Evolutionary conservation across 30 jellyfish, hydroid and myxozoan species (phyloP), one percentile per base, ranked within the genome.

Genomic region (Mastigias papua): DNA sequence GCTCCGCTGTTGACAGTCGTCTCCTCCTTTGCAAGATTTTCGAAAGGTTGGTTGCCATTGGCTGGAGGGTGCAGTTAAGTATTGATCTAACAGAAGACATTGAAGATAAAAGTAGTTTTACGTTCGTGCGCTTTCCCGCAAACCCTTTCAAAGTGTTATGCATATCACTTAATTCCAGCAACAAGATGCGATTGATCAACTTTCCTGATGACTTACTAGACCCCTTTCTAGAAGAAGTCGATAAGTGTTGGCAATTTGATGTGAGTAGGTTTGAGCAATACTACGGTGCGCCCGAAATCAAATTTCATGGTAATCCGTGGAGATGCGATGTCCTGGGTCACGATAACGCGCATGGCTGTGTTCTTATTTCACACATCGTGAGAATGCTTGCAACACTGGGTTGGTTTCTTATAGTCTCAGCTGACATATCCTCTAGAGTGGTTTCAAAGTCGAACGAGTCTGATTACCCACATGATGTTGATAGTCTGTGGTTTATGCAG

Each of bases 261-360:
- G 49, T 89, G 15, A 50, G 28, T 0, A 73, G 77, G 51, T 91
- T 63, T 15, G 67, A 63, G 10, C 34, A 27, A 16, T n/a, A 2
- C n/a, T 48, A 49, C 1, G 82, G 29, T 26, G 31, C 50, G 30
- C 60, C 33, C 48, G 70, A 89, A 81, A 30, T 72, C 0, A 73
- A 74, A 42, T 28, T 87, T 70, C 17, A 37, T n/a, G 96, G 91
- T 26, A 33, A 67, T 62, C 96, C 96, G 20, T 87, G 96, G 96
- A 17, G 76, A 13, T 49, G 48, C 32, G 86, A 33, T 20, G 3
- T 54, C 3, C 9, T 6, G 2, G 67, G 67, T 0, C 66, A 33
- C 27, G 90, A 64, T 60, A 86, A 86, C 7, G 78, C 78, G 21
- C 86, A 87, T 46, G 96, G 80, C 15, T 82, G 94, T 34, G 94